A percentile compares a stretch with the other conserved stretches of the same genome.
Evolutionary conservation across 1,140 invertebrate genomes (phyloP).

Genomic region (Oscheius sp.): DNA sequence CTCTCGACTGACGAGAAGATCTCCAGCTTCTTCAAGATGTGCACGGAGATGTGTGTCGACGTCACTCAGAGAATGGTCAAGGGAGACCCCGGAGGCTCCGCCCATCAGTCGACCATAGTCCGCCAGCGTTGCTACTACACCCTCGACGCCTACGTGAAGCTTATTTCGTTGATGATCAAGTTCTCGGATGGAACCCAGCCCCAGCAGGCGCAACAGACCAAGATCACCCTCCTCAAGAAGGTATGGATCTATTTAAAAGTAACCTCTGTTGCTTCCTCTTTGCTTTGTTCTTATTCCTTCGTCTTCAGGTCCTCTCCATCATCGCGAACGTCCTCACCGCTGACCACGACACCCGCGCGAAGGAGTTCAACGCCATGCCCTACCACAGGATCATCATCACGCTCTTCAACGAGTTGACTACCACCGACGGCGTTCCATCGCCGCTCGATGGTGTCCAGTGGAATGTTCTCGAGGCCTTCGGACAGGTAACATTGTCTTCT

Average conservation of each 20-base stretch:
- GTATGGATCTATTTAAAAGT: constrained; percentile 39
- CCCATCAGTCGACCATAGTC: constrained; percentile 64
- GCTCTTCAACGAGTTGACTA: constrained; percentile 91
- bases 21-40: constrained; percentile 90
- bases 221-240: constrained; percentile 94
- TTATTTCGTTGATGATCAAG: constrained; percentile 77
- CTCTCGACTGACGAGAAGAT: constrained; percentile 95
- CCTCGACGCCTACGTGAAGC: constrained; percentile 67
- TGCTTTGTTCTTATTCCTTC: not conserved
- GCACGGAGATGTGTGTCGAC: constrained; percentile 93
- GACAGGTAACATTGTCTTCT: constrained; percentile 56
- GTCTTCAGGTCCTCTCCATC: constrained; percentile 73
- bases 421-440: constrained; percentile 63
- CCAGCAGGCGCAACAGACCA: too few species aligned
- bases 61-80: constrained; percentile 78
- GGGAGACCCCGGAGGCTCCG: constrained; percentile 64
- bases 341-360: constrained; percentile 81
- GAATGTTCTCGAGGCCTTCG: constrained; percentile 70
- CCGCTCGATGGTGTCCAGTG: constrained; percentile 86
- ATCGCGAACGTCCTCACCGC: constrained; percentile 88
- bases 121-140: constrained; percentile 90
- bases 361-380: constrained; percentile 90
- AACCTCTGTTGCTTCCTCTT: not conserved
- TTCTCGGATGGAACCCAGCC: constrained; percentile 76
- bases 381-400: constrained; percentile 96